Base-by-base conservation (phyloP, 2,797 vertebrate species). In the Alectoris magna region DNA sequence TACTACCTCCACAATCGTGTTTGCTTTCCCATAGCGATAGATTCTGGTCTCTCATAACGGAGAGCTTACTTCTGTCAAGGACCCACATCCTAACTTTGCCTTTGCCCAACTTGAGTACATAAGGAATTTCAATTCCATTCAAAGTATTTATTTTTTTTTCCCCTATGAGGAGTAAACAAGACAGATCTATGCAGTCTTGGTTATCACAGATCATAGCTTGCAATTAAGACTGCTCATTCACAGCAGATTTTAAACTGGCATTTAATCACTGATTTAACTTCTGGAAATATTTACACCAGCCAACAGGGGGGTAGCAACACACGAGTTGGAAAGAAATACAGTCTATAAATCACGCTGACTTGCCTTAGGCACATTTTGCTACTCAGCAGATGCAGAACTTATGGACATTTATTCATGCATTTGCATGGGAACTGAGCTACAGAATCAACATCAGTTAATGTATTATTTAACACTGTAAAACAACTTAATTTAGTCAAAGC, bases 201-300 rank as follows among this genome's bases (percentile, higher is more conserved):
- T 89, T 86, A 75, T 8, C n/a, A 77, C 69, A 72, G 38, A 84
- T 43, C 3, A 2, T 26, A 80, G 46, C 29, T 74, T 80, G 31
- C 0, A 2, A 71, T 84, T 74, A 74, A 71, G 62, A 74, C 68
- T n/a, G 48, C 60, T 86, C 22, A 67, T 71, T 80, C 58, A 78
- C 8, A 90, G 36, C 26, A 71, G 56, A 44, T 46, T 75, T 74
- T n/a, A 72, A 78, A 66, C 24, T 66, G 59, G 34, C 44, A 77
- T 86, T 95, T 80, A 77, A 53, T 74, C 26, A 78, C 55, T 10
- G 22, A 41, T 68, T 64, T 78, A 94, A 90, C 24, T 44, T 24
- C 10, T 68, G 55, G 17, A 84, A 86, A 75, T 86, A 75, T 59
- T 75, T 62, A 63, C 17, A 77, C 19, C 29, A 68, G 70, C 63